These are phyloP conservation scores for Schizothorax lantsangensis DNA, from an alignment of 2,797 vertebrate genomes.

Conservation along the genomic window DNA sequence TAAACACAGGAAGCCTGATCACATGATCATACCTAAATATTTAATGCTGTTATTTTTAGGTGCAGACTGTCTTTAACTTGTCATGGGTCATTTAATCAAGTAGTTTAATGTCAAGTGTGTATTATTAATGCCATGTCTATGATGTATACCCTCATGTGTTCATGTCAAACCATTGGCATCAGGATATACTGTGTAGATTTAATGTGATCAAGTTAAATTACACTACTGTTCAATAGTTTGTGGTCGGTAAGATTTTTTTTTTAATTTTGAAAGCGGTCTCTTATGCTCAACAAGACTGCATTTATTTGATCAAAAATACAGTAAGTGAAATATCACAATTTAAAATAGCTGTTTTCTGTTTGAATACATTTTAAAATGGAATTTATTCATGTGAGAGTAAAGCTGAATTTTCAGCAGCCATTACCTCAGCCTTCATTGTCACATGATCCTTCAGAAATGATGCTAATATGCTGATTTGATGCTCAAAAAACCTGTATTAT, in stretches of 20 bases:
- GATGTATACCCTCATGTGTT: no score
- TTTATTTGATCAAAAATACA: no score
- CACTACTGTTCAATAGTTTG: background rate
- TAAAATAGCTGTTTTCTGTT: no score
- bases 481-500: no score
- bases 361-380: background rate
- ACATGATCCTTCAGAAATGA: no score
- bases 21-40: slow-evolving; percentile 5
- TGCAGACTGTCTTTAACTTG: background rate
- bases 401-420: no score
- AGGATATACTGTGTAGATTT: background rate
- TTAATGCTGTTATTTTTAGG: slow-evolving; percentile 12
- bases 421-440: no score
- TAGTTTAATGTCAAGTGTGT: background rate
- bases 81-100: background rate
- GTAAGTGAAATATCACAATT: no score
- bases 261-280: no score
- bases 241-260: background rate
- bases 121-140: background rate
- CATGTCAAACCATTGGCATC: background rate
- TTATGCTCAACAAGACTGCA: no score
- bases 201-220: background rate
- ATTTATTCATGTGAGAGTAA: no score
- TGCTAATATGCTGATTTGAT: no score
- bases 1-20: slow-evolving; percentile 24